Percentiles rank a stretch among this genome's conserved stretches.
phyloP scores from a whole-genome alignment of 2,888 invertebrate genomes.

The Epirrhoe alternata region DNA sequence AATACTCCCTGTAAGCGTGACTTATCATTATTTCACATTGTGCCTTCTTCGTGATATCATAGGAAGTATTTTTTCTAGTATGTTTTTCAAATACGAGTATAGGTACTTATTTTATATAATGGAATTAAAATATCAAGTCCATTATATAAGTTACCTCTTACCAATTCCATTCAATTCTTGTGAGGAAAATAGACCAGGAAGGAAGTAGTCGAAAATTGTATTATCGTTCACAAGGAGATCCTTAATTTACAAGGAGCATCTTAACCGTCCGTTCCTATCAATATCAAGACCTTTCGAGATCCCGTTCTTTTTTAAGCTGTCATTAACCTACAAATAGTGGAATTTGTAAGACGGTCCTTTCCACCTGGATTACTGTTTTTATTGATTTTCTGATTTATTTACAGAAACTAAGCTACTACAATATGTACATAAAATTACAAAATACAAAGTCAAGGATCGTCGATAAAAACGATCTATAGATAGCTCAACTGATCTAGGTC shows the following conservation, averaged over 20 bases:
- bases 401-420: too few relatives aligned
- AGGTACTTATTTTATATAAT: too few relatives aligned
- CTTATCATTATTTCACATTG: neutral
- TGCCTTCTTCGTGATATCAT: neutral
- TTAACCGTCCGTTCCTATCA: slow-evolving; percentile 37
- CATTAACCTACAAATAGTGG: slow-evolving; percentile 24
- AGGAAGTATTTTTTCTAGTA: too few relatives aligned
- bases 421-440: too few relatives aligned
- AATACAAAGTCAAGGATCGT: too few relatives aligned
- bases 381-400: neutral
- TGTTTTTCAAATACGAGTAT: too few relatives aligned
- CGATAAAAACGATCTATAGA: too few relatives aligned
- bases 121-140: too few relatives aligned
- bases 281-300: slow-evolving; percentile 35
- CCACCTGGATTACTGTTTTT: neutral
- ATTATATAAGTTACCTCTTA: slow-evolving; percentile 2
- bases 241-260: slow-evolving; percentile 50
- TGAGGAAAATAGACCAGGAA: slow-evolving; percentile 45
- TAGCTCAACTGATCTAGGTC: too few relatives aligned
- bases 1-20: slow-evolving; percentile 5
- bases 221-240: slow-evolving; percentile 51
- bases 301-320: slow-evolving; percentile 36
- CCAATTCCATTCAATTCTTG: slow-evolving; percentile 26
- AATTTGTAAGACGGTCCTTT: neutral
- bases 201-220: slow-evolving; percentile 52